phyloP scores from a whole-genome alignment of 2,797 vertebrate genomes.

The Potorous gilbertii region DNA sequence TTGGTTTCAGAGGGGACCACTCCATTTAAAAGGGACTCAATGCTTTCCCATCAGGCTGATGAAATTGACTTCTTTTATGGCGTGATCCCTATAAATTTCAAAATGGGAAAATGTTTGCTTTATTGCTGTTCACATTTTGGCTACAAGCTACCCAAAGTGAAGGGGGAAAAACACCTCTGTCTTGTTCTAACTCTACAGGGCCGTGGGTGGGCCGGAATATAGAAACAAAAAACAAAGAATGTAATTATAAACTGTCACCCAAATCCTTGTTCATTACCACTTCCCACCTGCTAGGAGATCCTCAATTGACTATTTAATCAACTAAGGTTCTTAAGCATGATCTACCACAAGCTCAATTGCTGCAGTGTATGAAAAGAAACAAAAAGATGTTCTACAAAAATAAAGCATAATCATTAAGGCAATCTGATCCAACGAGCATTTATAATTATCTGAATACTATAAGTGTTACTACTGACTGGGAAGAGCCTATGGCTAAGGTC shows the following conservation, averaged over 20 bases:
- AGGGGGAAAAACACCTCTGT: neutral
- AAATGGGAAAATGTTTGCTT: constrained; percentile 6
- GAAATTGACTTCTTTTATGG: constrained; percentile 17
- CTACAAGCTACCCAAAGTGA: constrained; percentile 45
- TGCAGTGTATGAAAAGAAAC: constrained; percentile 36
- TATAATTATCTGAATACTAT: neutral
- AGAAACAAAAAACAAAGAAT: constrained; percentile 68
- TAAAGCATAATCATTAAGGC: rapidly evolving
- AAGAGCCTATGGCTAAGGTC: neutral
- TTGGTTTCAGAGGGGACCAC: neutral
- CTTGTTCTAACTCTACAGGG: neutral
- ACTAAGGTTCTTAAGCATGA: neutral
- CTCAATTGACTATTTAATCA: constrained; percentile 70
- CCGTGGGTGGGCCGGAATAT: too few relatives aligned
- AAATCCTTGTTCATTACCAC: constrained; percentile 54
- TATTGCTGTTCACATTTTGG: constrained; percentile 20
- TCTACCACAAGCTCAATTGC: constrained; percentile 18
- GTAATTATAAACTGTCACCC: constrained; percentile 46
- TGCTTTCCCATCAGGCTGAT: constrained; percentile 13
- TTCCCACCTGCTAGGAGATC: constrained; percentile 56
- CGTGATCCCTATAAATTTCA: constrained; percentile 1
- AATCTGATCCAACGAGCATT: neutral
- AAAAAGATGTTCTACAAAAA: neutral
- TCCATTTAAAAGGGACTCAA: neutral
- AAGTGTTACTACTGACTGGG: neutral